Base-by-base conservation (phyloP, 2,113 vertebrate species). In the Gambusia holbrooki region DNA sequence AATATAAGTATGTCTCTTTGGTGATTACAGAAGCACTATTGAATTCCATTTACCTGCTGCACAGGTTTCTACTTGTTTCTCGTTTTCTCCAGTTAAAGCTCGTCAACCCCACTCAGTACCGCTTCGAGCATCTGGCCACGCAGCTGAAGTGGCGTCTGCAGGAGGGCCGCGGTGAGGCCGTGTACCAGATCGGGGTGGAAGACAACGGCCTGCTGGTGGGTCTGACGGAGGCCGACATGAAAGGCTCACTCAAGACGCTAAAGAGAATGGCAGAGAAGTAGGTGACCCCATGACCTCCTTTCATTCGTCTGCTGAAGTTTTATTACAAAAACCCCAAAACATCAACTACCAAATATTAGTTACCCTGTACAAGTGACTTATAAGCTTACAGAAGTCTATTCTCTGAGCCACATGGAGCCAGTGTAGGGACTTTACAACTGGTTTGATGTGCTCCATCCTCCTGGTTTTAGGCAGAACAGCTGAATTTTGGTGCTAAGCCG, bases 91-190 rank as follows among this genome's bases (percentile, higher is more conserved):
- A 99, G 97, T 85, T 99, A 54, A 99, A 98, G 93, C 94, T 99
- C 82, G 97, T 99, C 71, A 98, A 98, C 81, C 97, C 97, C 48
- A 98, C 97, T 0, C 96, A 96, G 80, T 98, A 97, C 25, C 96
- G 97, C 65, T 98, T 99, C 66, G 97, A 99, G 90, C 97, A 99
- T 88, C 91, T 99, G 90, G 97, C 98, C 89, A 99, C 97, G 0
- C 97, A 99, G 94, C 95, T 99, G 92, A 99, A 99, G 89, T 99
- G 97, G 97, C 94, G 97, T 0, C 95, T 98, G 5, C 97, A 99
- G 92, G 97, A 99, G 87, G 97, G 97, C 37, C 96, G 97, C 0
- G 97, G 97, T 0, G 97, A 99, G 92, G 97, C 97, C 0, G 96
- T 99, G 76, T 99, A 99, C 85, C 97, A 99, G 93, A 99, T 99